These are phyloP conservation scores for Bicyclus anynana DNA, from an alignment of 1,140 invertebrate species.

Conservation along the genomic window DNA sequence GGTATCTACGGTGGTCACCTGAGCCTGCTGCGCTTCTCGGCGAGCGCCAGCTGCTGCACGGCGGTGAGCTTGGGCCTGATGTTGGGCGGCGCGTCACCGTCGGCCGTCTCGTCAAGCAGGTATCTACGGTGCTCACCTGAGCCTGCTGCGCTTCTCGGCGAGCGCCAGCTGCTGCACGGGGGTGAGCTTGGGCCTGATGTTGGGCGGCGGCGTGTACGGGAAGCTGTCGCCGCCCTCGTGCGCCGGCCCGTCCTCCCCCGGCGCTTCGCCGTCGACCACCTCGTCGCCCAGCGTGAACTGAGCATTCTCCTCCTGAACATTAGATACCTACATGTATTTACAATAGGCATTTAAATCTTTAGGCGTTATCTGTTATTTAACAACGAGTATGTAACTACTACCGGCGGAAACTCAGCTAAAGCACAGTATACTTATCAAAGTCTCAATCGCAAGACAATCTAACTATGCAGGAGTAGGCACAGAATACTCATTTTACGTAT, in stretches of 20 bases:
- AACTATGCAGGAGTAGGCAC: too few relatives aligned
- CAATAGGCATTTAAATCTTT: not conserved
- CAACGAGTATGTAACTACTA: too few relatives aligned
- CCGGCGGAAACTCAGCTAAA: too few relatives aligned
- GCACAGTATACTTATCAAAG: too few relatives aligned
- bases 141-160: slow-evolving; percentile 60
- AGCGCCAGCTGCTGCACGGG: slow-evolving; percentile 60
- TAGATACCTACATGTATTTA: not conserved
- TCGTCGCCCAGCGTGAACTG: slow-evolving; percentile 59
- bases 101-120: too few relatives aligned
- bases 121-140: slow-evolving; percentile 42
- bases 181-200: slow-evolving; percentile 45
- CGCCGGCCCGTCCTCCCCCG: slow-evolving; percentile 51
- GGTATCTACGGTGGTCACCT: slow-evolving; percentile 39
- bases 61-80: slow-evolving; percentile 45
- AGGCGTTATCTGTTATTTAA: too few relatives aligned
- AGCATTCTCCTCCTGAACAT: not conserved
- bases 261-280: slow-evolving; percentile 26
- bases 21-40: slow-evolving; percentile 61
- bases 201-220: slow-evolving; percentile 56
- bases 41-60: slow-evolving; percentile 61
- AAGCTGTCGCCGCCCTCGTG: slow-evolving; percentile 59
- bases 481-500: too few relatives aligned
- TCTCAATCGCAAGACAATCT: too few relatives aligned
- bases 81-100: slow-evolving; percentile 43